Conservation (phyloP, 2,113 vertebrate species). For the Cryptomyrus ogoouensis region DNA sequence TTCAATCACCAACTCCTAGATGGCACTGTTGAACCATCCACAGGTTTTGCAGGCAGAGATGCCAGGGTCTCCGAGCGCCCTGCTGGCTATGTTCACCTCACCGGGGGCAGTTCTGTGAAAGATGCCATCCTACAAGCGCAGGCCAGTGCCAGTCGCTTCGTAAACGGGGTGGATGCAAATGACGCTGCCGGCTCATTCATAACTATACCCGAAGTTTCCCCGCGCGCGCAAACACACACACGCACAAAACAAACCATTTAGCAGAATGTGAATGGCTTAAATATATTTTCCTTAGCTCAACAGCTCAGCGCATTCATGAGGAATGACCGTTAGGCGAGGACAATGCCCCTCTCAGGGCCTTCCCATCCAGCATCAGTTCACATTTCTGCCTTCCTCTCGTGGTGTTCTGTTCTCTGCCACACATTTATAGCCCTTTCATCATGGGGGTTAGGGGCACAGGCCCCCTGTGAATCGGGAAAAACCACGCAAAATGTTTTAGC, state of each 20-base stretch:
- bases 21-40: slow-evolving; percentile 38
- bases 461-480: background rate
- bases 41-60: slow-evolving; percentile 14
- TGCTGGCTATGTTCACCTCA: slow-evolving; percentile 48
- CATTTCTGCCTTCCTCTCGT: slow-evolving; percentile 28
- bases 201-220: slow-evolving; percentile 43
- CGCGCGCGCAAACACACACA: slow-evolving; percentile 6
- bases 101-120: slow-evolving; percentile 53
- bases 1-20: slow-evolving; percentile 35
- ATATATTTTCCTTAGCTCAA: slow-evolving; percentile 39
- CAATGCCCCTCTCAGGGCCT: slow-evolving; percentile 32
- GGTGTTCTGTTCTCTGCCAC: background rate
- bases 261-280: slow-evolving; percentile 38
- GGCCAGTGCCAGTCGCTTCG: slow-evolving; percentile 53
- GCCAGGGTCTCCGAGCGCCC: background rate
- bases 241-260: slow-evolving; percentile 42
- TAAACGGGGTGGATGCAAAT: slow-evolving; percentile 51
- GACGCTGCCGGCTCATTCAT: slow-evolving; percentile 52
- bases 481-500: background rate
- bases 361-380: slow-evolving; percentile 45
- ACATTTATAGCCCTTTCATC: background rate
- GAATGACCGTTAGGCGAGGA: slow-evolving; percentile 44
- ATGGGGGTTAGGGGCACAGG: background rate
- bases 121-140: slow-evolving; percentile 40
- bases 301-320: slow-evolving; percentile 47